Conservation (phyloP, 2,797 vertebrate species). For the Alcedo atthis region DNA sequence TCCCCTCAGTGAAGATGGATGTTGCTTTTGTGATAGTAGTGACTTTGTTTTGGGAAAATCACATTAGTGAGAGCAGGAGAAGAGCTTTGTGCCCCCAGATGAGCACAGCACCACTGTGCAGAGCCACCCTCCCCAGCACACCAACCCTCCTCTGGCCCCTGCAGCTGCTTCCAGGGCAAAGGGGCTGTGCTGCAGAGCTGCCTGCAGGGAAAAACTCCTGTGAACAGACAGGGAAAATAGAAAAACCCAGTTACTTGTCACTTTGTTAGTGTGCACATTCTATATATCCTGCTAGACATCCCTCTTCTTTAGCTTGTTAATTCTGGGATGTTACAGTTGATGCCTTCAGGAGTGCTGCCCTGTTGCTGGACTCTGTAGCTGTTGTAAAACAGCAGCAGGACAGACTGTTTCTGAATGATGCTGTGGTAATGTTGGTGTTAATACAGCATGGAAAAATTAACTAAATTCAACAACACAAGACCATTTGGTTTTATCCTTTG, state of each 20-base stretch:
- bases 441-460: neutral
- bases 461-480: neutral
- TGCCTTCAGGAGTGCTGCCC: neutral
- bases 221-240: neutral
- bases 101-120: fast-evolving
- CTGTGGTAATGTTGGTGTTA: neutral
- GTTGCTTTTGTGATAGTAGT: neutral
- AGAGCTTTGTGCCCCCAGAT: neutral
- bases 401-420: neutral
- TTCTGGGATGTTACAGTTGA: neutral
- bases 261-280: neutral
- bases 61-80: fast-evolving
- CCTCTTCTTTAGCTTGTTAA: neutral
- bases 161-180: neutral
- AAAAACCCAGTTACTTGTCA: neutral
- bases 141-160: neutral
- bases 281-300: neutral
- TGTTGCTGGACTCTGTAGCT: neutral
- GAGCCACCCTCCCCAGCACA: neutral
- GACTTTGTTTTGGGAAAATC: neutral
- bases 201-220: neutral
- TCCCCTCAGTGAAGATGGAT: neutral
- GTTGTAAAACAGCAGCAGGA: neutral
- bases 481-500: neutral
- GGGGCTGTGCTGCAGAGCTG: neutral